phyloP scores from a whole-genome alignment of 2,797 vertebrate species.

The Halcyon smyrnensis region DNA sequence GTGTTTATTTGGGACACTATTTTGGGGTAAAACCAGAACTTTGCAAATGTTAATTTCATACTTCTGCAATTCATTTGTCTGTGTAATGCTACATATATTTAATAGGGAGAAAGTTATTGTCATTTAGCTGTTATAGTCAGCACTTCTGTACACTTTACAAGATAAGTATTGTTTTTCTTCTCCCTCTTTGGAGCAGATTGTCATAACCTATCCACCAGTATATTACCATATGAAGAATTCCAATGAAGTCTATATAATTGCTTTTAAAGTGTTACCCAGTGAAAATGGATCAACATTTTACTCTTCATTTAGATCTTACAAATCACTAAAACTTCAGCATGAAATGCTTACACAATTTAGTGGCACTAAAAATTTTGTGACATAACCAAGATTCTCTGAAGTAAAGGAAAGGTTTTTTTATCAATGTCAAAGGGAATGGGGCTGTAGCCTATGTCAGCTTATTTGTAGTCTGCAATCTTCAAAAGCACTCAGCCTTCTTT shows the following conservation, averaged over 20 bases:
- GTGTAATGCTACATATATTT: not conserved
- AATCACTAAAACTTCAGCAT: not conserved
- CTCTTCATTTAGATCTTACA: not conserved
- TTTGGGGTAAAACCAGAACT: conserved; percentile 15
- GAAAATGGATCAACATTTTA: conserved; percentile 2
- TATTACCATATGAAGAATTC: not conserved
- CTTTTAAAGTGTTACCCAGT: not conserved
- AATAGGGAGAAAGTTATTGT: not conserved
- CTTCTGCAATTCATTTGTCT: not conserved
- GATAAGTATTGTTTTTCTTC: not conserved
- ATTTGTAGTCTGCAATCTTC: not conserved
- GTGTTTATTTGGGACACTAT: not conserved
- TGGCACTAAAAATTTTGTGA: not conserved
- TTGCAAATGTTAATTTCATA: not conserved
- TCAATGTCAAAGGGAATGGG: not conserved
- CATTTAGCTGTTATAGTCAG: not conserved
- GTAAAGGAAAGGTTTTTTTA: not conserved
- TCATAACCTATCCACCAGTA: not conserved
- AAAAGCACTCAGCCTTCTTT: not conserved
- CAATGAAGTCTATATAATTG: not conserved
- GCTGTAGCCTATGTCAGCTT: not conserved
- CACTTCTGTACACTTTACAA: not conserved
- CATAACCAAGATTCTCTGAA: not conserved
- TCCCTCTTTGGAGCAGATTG: not conserved
- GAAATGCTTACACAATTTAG: not conserved